phyloP scores from a whole-genome alignment of 2,113 vertebrate species.

The Mixornis gularis region DNA sequence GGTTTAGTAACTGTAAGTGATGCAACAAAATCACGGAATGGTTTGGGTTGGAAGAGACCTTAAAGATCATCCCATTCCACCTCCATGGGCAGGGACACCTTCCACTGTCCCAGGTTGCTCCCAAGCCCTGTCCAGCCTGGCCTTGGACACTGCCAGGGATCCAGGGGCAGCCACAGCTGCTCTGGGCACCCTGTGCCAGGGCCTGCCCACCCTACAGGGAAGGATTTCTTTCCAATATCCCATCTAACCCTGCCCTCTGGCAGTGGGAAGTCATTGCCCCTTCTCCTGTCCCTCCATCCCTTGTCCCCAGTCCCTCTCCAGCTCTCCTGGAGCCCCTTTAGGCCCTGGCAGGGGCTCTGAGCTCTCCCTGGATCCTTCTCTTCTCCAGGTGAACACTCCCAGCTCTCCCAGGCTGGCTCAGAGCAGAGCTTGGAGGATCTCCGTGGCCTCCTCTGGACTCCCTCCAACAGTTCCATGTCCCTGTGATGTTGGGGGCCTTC shows the following conservation, averaged over 20 bases:
- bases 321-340: neutral
- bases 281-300: neutral
- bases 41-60: neutral
- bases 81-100: neutral
- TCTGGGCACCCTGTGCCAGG: neutral
- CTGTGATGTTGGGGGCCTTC: accelerated
- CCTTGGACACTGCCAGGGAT: neutral
- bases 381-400: accelerated
- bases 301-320: neutral
- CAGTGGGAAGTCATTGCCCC: neutral
- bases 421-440: neutral
- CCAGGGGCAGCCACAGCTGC: neutral
- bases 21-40: neutral
- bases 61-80: accelerated
- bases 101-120: accelerated
- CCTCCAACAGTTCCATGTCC: accelerated
- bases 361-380: accelerated
- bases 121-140: accelerated
- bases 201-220: accelerated
- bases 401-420: neutral
- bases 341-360: accelerated
- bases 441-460: accelerated
- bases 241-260: accelerated
- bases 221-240: accelerated
- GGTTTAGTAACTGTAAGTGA: neutral